These are phyloP conservation scores for Zonotrichia leucophrys DNA, from an alignment of 2,113 vertebrate species.

Conservation along the genomic window DNA sequence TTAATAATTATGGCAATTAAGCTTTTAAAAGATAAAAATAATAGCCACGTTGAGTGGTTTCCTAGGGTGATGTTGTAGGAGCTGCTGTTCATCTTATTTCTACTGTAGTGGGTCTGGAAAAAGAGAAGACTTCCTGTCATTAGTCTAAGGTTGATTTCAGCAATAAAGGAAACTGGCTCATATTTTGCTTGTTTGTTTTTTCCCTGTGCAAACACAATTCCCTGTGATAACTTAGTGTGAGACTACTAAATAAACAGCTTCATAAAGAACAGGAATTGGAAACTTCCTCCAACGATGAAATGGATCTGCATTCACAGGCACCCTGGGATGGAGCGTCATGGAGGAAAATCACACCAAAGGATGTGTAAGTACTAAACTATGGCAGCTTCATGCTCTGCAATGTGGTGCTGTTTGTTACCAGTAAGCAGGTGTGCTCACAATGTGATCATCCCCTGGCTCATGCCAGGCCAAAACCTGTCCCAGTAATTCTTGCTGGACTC, in stretches of 20 bases:
- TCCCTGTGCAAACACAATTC: neutral
- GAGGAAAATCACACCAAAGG: neutral
- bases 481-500: neutral
- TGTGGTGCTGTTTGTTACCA: neutral
- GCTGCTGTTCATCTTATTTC: neutral
- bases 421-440: conserved; percentile 39
- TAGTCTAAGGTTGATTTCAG: neutral
- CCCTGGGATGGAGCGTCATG: neutral
- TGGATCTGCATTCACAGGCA: neutral
- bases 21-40: neutral
- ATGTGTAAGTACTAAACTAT: neutral
- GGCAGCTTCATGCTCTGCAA: neutral
- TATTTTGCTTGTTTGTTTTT: neutral
- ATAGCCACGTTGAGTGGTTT: neutral
- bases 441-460: neutral
- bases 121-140: neutral
- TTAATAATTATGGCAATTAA: neutral
- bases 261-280: neutral
- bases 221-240: neutral
- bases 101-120: neutral
- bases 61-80: neutral
- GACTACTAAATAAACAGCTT: neutral
- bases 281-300: neutral
- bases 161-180: neutral
- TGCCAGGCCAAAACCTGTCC: neutral